phyloP scores from a whole-genome alignment of 2,797 vertebrate genomes.

The Lophura swinhoii region DNA sequence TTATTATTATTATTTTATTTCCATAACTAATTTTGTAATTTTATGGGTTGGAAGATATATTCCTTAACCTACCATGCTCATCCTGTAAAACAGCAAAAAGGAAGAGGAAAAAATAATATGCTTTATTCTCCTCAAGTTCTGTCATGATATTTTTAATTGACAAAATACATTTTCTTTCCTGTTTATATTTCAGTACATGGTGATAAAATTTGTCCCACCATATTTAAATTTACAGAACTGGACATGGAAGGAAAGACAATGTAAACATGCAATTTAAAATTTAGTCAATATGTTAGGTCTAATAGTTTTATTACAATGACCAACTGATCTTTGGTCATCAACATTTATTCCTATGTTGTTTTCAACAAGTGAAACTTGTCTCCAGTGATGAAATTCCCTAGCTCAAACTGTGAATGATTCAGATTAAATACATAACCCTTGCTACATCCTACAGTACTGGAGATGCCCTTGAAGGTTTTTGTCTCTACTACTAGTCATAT shows the following conservation, averaged over 20 bases:
- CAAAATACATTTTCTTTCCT: not conserved
- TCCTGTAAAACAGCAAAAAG: no score
- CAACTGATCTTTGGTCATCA: not conserved
- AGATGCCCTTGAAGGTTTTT: not conserved
- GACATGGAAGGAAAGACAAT: not conserved
- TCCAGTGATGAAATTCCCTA: not conserved
- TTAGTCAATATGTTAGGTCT: not conserved
- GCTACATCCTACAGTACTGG: not conserved
- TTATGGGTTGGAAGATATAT: not conserved
- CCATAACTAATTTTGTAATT: not conserved
- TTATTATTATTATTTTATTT: fast-evolving
- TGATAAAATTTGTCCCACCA: not conserved
- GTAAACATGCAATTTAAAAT: not conserved
- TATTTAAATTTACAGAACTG: not conserved
- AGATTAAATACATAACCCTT: not conserved
- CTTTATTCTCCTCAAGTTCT: not conserved
- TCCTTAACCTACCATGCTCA: not conserved
- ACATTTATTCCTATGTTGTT: not conserved
- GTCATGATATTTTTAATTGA: not conserved
- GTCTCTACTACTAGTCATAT: not conserved
- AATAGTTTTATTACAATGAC: not conserved
- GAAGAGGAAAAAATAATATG: not conserved
- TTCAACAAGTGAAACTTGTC: not conserved
- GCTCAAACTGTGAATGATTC: not conserved
- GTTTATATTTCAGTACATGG: not conserved